Percentiles rank a stretch among this genome's conserved stretches.
Evolutionary conservation across 2,113 vertebrate genomes (phyloP).

Genomic region (Lophochroa leadbeateri): DNA sequence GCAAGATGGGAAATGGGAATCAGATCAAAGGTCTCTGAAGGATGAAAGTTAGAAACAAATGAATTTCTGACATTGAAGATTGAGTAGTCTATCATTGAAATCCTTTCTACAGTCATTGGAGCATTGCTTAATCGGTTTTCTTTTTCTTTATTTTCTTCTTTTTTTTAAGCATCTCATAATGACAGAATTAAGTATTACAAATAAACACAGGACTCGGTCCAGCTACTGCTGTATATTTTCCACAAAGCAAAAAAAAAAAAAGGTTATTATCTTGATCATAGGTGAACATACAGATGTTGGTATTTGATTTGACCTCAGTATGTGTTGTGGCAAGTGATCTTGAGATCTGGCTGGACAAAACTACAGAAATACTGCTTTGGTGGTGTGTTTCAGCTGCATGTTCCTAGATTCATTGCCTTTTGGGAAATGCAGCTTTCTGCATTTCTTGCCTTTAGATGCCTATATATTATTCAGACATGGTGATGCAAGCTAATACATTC

Average conservation of each 20-base stretch:
- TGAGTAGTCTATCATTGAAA: constrained; percentile 41
- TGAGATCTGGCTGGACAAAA: background rate
- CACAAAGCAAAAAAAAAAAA: background rate
- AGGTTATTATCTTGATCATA: background rate
- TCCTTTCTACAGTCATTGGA: background rate
- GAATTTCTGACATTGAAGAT: constrained; percentile 46
- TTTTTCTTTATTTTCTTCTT: background rate
- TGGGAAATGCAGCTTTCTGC: background rate
- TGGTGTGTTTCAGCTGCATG: background rate
- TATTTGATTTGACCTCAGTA: background rate
- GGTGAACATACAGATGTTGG: background rate
- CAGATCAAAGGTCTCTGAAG: constrained; percentile 72
- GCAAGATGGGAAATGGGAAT: constrained; percentile 62
- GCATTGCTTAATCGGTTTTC: background rate
- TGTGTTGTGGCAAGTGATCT: background rate
- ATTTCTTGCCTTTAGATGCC: background rate
- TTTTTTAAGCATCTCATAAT: background rate
- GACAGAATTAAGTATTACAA: constrained; percentile 20
- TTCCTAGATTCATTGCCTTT: background rate
- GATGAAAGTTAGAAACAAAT: constrained; percentile 67
- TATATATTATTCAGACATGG: background rate
- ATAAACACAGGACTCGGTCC: background rate
- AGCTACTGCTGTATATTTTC: background rate
- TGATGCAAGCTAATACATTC: background rate
- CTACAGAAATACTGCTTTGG: background rate